Conservation (phyloP, 2,113 vertebrate genomes). For the Prionailurus bengalensis region DNA sequence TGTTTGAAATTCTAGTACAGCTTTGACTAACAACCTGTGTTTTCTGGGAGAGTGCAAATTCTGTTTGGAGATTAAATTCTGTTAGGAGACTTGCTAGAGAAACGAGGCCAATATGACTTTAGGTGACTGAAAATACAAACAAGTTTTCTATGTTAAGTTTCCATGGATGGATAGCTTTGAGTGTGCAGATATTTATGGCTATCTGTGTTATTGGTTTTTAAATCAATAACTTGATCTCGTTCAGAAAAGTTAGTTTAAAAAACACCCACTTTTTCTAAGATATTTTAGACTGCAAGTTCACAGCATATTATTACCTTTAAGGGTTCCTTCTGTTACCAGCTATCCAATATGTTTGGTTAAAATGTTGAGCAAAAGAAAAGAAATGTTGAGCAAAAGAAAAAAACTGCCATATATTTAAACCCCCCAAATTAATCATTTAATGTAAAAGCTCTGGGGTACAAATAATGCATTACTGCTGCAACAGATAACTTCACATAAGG, state of each 20-base stretch:
- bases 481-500: not conserved
- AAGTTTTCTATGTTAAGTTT: not conserved
- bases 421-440: not conserved
- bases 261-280: not conserved
- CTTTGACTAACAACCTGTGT: not conserved
- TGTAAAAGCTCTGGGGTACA: not conserved
- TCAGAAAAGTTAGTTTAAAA: not conserved
- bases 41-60: not conserved
- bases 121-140: not conserved
- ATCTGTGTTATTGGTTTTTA: not conserved
- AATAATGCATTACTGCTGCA: not conserved
- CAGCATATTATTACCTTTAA: not conserved
- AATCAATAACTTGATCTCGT: not conserved
- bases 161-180: not conserved
- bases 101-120: not conserved
- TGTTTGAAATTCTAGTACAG: not conserved
- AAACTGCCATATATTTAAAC: slow-evolving; percentile 19
- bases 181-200: not conserved
- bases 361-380: not conserved
- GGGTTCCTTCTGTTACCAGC: not conserved
- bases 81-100: not conserved
- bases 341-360: not conserved
- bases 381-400: not conserved
- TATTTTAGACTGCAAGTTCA: not conserved
- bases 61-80: not conserved